Percentiles rank a stretch among this genome's conserved stretches.
These are phyloP conservation scores for Machimus atricapillus DNA, from an alignment of 2,888 invertebrate genomes.

Conservation along the genomic window DNA sequence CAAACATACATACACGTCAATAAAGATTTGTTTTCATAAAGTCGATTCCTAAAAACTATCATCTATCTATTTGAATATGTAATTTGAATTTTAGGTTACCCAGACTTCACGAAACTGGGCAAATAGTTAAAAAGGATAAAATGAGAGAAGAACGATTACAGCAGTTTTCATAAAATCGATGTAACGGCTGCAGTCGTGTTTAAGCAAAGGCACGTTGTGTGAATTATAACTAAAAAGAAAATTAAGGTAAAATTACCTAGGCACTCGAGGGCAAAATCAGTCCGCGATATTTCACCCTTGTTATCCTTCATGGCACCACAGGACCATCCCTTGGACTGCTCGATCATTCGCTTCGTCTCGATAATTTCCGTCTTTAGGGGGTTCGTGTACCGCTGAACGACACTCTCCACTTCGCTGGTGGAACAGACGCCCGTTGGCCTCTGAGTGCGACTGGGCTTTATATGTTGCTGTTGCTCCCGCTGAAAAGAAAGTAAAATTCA, in stretches of 20 bases:
- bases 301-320: conserved; percentile 59
- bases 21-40: no score
- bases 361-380: background rate
- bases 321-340: conserved; percentile 53
- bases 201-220: no score
- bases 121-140: no score
- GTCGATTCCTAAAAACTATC: no score
- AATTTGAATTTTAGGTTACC: no score
- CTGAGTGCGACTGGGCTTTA: background rate
- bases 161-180: no score
- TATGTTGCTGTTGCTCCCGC: background rate
- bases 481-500: background rate
- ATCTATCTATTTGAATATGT: no score
- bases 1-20: no score
- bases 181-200: no score
- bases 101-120: no score
- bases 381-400: conserved; percentile 10
- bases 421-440: background rate
- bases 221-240: no score
- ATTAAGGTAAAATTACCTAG: conserved; percentile 60
- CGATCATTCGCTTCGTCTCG: conserved; percentile 64
- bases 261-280: conserved; percentile 71
- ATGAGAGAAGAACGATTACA: no score
- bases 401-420: background rate
- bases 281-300: conserved; percentile 52